These are phyloP conservation scores for Semibalanus balanoides DNA, from an alignment of 1,140 invertebrate species.

Conservation along the genomic window DNA sequence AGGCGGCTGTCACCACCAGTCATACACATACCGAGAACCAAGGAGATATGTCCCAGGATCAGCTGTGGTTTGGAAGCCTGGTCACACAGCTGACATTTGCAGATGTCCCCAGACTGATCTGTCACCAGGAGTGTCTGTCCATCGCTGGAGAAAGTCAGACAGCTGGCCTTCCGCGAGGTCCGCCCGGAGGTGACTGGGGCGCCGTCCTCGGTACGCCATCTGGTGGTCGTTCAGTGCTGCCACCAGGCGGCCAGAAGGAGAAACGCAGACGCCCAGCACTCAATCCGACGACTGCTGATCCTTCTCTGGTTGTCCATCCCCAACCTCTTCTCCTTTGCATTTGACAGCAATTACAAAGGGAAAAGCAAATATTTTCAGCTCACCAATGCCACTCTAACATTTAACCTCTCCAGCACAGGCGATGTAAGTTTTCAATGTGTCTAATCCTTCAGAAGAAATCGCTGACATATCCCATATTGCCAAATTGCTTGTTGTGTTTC, in stretches of 20 bases:
- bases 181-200: background rate
- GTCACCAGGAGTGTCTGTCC: background rate
- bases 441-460: too few relatives aligned
- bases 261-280: background rate
- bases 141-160: background rate
- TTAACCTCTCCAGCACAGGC: too few relatives aligned
- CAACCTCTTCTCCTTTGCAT: too few relatives aligned
- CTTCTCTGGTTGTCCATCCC: too few relatives aligned
- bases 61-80: background rate
- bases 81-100: background rate
- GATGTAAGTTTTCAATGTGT: too few relatives aligned
- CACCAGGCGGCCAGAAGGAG: background rate
- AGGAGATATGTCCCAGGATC: background rate
- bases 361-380: too few relatives aligned
- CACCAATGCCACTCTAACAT: too few relatives aligned
- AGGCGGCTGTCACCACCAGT: constrained; percentile 51
- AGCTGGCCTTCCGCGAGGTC: background rate
- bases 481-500: too few relatives aligned
- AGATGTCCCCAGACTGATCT: background rate
- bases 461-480: too few relatives aligned
- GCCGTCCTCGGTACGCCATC: background rate
- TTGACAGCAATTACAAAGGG: too few relatives aligned
- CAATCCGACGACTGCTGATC: background rate
- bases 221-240: background rate
- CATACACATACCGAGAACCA: constrained; percentile 26